Conservation (phyloP, 2,797 vertebrate species). For the Mormyrus proboscirostris region DNA sequence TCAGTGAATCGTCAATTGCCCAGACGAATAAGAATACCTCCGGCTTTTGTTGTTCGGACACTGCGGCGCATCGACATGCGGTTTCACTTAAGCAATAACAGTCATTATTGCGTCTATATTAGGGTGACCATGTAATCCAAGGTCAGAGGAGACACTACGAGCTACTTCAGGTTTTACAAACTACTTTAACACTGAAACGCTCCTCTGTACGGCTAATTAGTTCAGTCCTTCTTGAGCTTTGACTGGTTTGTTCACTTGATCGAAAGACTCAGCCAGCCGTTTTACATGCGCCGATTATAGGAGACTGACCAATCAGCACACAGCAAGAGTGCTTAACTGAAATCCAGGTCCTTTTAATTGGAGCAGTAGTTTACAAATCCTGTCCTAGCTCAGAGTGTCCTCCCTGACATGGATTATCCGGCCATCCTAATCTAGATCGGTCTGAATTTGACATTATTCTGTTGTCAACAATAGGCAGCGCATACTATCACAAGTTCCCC, state of each 20-base stretch:
- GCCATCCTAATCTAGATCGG: not conserved
- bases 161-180: not conserved
- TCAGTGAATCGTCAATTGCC: not conserved
- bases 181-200: not conserved
- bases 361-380: not conserved
- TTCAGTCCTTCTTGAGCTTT: not conserved
- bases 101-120: not conserved
- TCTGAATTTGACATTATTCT: not conserved
- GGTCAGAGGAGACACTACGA: not conserved
- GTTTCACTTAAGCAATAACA: not conserved
- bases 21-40: not conserved
- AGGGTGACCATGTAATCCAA: not conserved
- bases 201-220: not conserved
- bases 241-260: not conserved
- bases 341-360: not conserved
- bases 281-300: not conserved
- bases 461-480: not conserved
- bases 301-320: not conserved
- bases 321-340: not conserved
- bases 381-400: not conserved
- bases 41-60: not conserved
- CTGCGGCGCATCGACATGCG: not conserved
- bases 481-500: not conserved
- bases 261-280: not conserved
- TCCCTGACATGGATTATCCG: not conserved